Conservation (phyloP, 2,888 invertebrate genomes). For the Hypercompe scribonia region DNA sequence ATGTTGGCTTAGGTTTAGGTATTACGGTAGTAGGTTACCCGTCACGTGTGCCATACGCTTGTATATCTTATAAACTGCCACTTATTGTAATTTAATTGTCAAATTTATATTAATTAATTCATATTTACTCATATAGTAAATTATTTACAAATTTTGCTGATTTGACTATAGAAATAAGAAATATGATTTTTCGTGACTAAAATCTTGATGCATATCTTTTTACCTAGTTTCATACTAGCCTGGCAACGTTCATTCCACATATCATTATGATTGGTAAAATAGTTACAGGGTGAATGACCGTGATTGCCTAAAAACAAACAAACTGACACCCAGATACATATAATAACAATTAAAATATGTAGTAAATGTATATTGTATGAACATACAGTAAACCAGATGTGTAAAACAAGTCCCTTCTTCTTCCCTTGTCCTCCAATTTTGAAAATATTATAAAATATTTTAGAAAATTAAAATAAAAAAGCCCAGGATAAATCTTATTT, state of each 20-base stretch:
- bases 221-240: neutral
- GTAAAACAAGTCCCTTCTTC: neutral
- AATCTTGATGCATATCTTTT: too few species aligned
- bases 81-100: neutral
- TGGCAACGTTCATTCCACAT: neutral
- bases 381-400: neutral
- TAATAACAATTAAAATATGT: too few species aligned
- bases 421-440: too few species aligned
- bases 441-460: too few species aligned
- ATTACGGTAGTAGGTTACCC: neutral
- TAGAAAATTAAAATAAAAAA: too few species aligned
- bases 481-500: too few species aligned
- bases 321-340: neutral
- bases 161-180: neutral
- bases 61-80: neutral
- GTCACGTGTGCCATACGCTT: slow-evolving; percentile 1
- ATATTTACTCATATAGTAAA: neutral
- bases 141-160: neutral
- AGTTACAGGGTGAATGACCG: neutral
- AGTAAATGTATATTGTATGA: neutral
- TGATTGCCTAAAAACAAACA: neutral
- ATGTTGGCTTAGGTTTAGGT: slow-evolving; percentile 5
- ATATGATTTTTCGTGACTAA: neutral
- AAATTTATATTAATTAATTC: neutral
- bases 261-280: neutral